Base-by-base conservation (phyloP, 2,888 invertebrate species). In the Agrilus biguttatus region DNA sequence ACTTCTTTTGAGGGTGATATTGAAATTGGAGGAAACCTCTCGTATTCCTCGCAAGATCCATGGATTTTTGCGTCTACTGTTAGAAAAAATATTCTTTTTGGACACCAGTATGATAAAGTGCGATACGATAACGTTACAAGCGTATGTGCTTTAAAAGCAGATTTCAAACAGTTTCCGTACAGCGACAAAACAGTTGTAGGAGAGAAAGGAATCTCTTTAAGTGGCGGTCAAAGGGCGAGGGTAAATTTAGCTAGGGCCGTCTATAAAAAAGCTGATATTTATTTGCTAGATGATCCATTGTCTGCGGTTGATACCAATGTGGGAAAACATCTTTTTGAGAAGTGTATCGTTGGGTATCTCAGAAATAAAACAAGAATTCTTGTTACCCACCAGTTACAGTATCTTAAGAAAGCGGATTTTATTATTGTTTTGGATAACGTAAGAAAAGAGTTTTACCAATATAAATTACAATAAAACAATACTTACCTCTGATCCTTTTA, bases 221-320 rank as follows among this genome's bases (percentile, higher is more conserved):
- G 83, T 54, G 87, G 86, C 0, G 86, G 85, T 2, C 86, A 86
- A 66, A 77, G 80, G 47, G 86, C 87, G 1, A 72, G 87, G 45
- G 75, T 87, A 39, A 81, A 80, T 49, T 68, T 87, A 19, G 83
- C 81, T 1, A 69, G 87, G 47, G 81, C 85, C 8, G 72, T 86
- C 44, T 88, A 87, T 53, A 73, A 77, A 57, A 72, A 83, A 55
- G 80, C 84, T 33, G 75, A 80, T 53, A 72, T 86, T 43, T 85
- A 83, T 55, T 63, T 87, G 3, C 60, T 87, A 21, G 86, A 87
- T 57, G 86, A 86, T 64, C 85, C 86, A 0, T 61, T 86, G 3
- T 80, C 81, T 45, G 84, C 85, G 1, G 85, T 86, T 0, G 86
- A 87, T 60, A 71, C 80, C 0, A 76, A 78, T 47, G 84, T 86